Base-by-base conservation (phyloP, 2,888 invertebrate genomes). In the Cremastinae sp. region DNA sequence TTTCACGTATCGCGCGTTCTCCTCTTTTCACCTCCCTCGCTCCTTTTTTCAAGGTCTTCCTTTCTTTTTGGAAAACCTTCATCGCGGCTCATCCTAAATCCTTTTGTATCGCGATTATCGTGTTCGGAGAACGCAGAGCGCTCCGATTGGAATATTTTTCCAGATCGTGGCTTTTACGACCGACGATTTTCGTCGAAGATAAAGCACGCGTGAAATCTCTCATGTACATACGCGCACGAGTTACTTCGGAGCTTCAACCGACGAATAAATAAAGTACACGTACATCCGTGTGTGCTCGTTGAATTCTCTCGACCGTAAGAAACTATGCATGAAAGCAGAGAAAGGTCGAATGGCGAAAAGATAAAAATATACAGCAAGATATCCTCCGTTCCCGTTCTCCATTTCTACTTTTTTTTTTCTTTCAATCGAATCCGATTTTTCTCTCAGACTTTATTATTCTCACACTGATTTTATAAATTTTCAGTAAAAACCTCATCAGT, bases 111-210 rank as follows among this genome's bases (percentile, higher is more conserved):
- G 69, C 69, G 73, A 73, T 76, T 76, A 73, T 70, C 59, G 49
- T 16, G 54, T 1, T 34, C 38, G 28, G 22, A 22, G n/a, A 53
- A 47, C 28, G 36, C 4, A 68, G 22, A 53, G 16, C 14, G 14
- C 58, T 43, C 12, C 64, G 65, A 65, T 70, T 51, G 70, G 76
- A 77, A 77, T 66, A 74, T 77, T 74, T 74, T 74, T 74, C 61
- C 74, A 47, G 70, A 49, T 66, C 56, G 56, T 70, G 51, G 70
- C 61, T 61, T 74, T 77, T 74, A 77, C 70, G 74, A 74, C 74
- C 65, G 56, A 73, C 61, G 74, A 74, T 77, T 74, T 77, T 74
- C 61, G 51, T 49, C 65, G 61, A 66, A 74, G 69, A 74, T 77
- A 74, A 61, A 74, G 70, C 73, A 73, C 69, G 54, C 69, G 69